A percentile compares a stretch with the other conserved stretches of the same genome.
Evolutionary conservation across 2,797 vertebrate species (phyloP).

Genomic region (Lateolabrax maculatus): DNA sequence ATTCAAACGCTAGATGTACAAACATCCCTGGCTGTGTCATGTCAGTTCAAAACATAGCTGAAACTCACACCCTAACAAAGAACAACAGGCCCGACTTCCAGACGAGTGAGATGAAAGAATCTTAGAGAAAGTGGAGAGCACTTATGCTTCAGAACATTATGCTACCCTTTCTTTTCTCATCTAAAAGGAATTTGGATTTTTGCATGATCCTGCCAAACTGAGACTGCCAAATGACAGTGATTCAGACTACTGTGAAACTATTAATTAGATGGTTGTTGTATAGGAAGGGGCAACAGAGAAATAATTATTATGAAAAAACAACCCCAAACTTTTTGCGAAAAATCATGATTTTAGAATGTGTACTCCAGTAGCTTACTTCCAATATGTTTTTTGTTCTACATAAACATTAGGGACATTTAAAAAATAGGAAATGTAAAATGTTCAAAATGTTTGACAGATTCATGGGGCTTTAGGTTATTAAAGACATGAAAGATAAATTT

Average conservation of each 20-base stretch:
- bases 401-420: conserved; percentile 15
- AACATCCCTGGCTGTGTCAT: conserved; percentile 74
- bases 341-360: neutral
- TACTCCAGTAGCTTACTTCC: neutral
- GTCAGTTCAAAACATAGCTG: conserved; percentile 73
- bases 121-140: conserved; percentile 70
- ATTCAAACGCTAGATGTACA: conserved; percentile 78
- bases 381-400: conserved; percentile 25
- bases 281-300: conserved; percentile 6
- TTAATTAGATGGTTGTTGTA: conserved; percentile 44
- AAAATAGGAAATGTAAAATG: conserved; percentile 9
- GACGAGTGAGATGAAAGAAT: conserved; percentile 76
- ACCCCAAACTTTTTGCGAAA: conserved; percentile 7
- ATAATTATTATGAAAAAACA: neutral
- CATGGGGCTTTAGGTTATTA: conserved; percentile 57
- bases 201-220: conserved; percentile 44
- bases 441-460: conserved; percentile 56
- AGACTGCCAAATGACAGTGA: conserved; percentile 43
- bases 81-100: conserved; percentile 71
- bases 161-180: conserved; percentile 55
- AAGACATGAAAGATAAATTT: conserved; percentile 69
- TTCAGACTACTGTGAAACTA: conserved; percentile 47
- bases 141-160: conserved; percentile 58
- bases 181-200: conserved; percentile 60
- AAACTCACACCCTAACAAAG: conserved; percentile 80